Evolutionary conservation across 2,113 vertebrate genomes (phyloP), one percentile per base, ranked within the genome.

Genomic region (Chionodraco myersi): DNA sequence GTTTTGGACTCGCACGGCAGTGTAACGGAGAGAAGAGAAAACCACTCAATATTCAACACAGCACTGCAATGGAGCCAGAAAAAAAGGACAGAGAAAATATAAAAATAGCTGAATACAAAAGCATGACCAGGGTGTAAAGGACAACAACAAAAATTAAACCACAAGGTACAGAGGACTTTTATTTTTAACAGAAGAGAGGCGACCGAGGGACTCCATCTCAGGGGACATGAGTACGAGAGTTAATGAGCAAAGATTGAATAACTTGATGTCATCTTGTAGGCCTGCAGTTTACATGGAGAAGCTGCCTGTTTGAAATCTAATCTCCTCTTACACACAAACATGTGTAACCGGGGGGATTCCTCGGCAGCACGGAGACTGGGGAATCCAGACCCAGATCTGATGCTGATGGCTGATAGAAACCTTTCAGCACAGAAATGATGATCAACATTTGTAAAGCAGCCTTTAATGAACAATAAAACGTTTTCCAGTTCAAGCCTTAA

Each of bases 321-420:
- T 90, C 83, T 81, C 23, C 18, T 54, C 54, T 80, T 58, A 60
- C 67, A 75, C 49, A 83, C 53, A 80, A 70, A 72, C 15, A 74
- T 65, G 21, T 47, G 79, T 72, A 79, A 77, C n/a, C 45, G 45
- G 56, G 74, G 86, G 85, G 85, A 93, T 91, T 93, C 80, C 89
- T 83, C 2, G 13, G 80, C 56, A 88, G 79, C 69, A 70, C 18
- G 72, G 86, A 86, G 79, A 89, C 79, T 2, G 18, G 75, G 79
- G 83, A 87, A 91, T 88, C 85, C 86, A 76, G 75, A 77, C 53
- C 18, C 21, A 2, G 47, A 74, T 72, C 16, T 56, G 63, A 57
- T 72, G 57, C 74, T 72, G 74, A 2, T 30, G 58, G 56, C 71
- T 73, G 36, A 67, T 15, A 75, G 58, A 79, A 83, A 36, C 67